Evolutionary conservation across 2,888 invertebrate genomes (phyloP).

Genomic region (Tolmerus cingulatus): DNA sequence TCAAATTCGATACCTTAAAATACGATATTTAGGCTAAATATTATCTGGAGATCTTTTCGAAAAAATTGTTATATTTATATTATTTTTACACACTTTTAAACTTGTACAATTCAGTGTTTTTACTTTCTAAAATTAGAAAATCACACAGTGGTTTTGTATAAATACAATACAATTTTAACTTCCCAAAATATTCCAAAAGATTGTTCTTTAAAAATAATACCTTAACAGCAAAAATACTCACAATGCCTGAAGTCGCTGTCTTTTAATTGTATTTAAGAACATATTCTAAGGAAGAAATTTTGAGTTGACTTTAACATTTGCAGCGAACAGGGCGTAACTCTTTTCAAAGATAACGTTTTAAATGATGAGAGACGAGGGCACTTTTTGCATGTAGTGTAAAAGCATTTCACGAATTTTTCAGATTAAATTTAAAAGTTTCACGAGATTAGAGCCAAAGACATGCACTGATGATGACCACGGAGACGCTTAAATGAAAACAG

Average conservation of each 20-base stretch:
- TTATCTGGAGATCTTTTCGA: too few species aligned
- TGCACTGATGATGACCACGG: conserved; percentile 43
- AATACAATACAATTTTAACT: background rate
- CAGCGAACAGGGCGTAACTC: conserved; percentile 2
- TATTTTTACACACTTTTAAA: too few species aligned
- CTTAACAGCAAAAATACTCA: background rate
- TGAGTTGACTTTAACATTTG: background rate
- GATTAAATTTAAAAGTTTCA: conserved; percentile 48
- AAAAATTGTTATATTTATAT: too few species aligned
- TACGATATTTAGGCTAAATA: too few species aligned
- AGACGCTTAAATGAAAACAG: conserved; percentile 15
- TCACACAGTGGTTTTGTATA: too few species aligned
- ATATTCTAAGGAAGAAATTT: background rate
- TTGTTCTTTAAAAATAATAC: background rate
- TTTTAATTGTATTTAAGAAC: background rate
- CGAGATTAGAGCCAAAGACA: conserved; percentile 47
- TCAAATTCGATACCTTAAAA: too few species aligned
- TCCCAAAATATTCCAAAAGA: too few species aligned
- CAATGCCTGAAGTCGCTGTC: background rate
- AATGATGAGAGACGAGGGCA: conserved; percentile 50
- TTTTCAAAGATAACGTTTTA: conserved; percentile 39
- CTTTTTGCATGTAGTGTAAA: conserved; percentile 49
- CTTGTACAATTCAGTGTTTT: too few species aligned
- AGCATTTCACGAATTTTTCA: conserved; percentile 45
- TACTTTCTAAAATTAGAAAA: too few species aligned